Evolutionary conservation across 2,113 vertebrate species (phyloP), one percentile per base, ranked within the genome.

Genomic region (Glaucomys volans): DNA sequence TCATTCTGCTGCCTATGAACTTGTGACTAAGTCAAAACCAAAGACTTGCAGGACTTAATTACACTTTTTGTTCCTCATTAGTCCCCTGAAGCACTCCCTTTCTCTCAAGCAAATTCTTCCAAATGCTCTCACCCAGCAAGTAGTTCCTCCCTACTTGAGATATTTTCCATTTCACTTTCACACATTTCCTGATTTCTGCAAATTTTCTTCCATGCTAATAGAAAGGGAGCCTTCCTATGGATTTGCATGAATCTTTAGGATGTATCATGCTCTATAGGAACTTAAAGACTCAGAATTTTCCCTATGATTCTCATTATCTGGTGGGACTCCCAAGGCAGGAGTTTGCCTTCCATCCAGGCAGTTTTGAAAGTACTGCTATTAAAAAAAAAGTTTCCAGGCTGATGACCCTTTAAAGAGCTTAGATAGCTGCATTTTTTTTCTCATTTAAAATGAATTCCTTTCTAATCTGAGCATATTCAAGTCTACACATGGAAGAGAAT

Each of bases 251-350:
- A 40, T 91, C 84, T 97, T 92, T n/a, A 92, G 44, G 44, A 37
- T 47, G 75, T 8, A 44, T 90, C 11, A 24, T 92, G 90, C 52
- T 32, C 59, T 82, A 16, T 22, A 86, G 74, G 18, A 84, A 74
- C 57, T 89, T 81, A 7, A 47, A 85, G 44, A 35, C 64, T 67
- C 77, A 89, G 69, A 89, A 89, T 54, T 75, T 76, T 83, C 40
- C 40, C 95, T 2, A 0, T 92, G 81, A 77, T 92, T 87, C 42
- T 84, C 94, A 92, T 97, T 97, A 95, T 84, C 76, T 97, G 90
- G 75, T 83, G 44, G 12, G 59, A 26, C 9, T 28, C 59, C 26
- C 37, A 30, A 95, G 12, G 22, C 80, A 17, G 93, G 30, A 86
- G 20, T 82, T 42, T 91, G 66, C 50, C 84, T 28, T 95, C 59